Percentiles rank a stretch among this genome's conserved stretches.
phyloP scores from a whole-genome alignment of 2,888 invertebrate species.

The Tetranychus truncatus region DNA sequence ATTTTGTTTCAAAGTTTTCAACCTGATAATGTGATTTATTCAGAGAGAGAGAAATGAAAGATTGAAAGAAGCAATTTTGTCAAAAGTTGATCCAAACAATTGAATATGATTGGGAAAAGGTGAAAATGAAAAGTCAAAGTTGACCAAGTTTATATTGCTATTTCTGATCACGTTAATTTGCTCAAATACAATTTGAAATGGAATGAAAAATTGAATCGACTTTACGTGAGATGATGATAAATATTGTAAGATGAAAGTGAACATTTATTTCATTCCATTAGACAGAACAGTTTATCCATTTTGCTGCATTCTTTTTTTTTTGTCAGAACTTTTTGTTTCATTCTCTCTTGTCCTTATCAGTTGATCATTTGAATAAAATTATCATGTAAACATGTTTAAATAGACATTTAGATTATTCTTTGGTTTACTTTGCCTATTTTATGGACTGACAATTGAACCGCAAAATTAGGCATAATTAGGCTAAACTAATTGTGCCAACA shows the following conservation, averaged over 20 bases:
- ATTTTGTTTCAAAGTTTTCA: no score
- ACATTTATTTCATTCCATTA: no score
- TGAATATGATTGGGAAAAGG: not conserved
- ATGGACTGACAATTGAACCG: no score
- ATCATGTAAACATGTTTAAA: not conserved
- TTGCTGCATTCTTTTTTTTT: no score
- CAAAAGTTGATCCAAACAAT: not conserved
- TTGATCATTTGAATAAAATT: not conserved
- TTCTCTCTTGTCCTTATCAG: not conserved
- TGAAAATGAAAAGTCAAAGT: not conserved
- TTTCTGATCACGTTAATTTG: not conserved
- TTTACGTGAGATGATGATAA: not conserved
- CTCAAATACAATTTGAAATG: not conserved
- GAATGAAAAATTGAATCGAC: not conserved
- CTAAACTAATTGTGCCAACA: no score
- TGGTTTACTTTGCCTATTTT: no score
- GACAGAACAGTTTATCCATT: not conserved
- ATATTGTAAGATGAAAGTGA: not conserved
- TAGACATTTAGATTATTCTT: not conserved
- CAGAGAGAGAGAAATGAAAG: not conserved
- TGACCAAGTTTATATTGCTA: not conserved
- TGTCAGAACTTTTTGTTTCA: no score
- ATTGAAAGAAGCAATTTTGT: no score
- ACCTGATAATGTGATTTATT: no score
- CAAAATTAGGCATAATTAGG: no score